These are phyloP conservation scores for Halcyon smyrnensis DNA, from an alignment of 2,797 vertebrate genomes.

Conservation along the genomic window DNA sequence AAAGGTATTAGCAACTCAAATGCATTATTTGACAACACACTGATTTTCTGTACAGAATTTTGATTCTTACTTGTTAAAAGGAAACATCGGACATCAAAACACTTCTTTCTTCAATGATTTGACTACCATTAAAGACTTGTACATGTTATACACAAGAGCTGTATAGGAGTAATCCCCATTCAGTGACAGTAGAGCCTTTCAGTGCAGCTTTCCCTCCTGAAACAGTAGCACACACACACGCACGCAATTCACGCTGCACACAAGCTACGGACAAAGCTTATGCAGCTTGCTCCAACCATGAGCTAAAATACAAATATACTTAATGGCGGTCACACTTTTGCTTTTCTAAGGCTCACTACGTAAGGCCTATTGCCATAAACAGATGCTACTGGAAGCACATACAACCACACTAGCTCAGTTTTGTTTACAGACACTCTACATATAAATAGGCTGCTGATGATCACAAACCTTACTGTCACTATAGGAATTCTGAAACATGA, in stretches of 20 bases:
- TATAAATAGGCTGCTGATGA: neutral
- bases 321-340: accelerated
- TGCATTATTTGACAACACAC: neutral
- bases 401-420: neutral
- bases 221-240: neutral
- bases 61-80: neutral
- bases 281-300: neutral
- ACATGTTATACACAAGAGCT: neutral
- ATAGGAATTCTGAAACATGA: neutral
- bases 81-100: neutral
- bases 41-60: neutral
- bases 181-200: neutral
- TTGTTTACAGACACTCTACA: neutral
- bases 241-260: neutral
- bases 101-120: neutral
- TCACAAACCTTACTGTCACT: neutral
- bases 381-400: neutral
- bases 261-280: neutral
- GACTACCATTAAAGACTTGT: neutral
- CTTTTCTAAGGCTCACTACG: neutral
- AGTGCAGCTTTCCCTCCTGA: neutral
- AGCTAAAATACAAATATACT: neutral
- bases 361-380: neutral
- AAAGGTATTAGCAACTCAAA: neutral
- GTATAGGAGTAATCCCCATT: neutral